Evolutionary conservation across 2,888 invertebrate genomes (phyloP).

Genomic region (Campoplex nolae): DNA sequence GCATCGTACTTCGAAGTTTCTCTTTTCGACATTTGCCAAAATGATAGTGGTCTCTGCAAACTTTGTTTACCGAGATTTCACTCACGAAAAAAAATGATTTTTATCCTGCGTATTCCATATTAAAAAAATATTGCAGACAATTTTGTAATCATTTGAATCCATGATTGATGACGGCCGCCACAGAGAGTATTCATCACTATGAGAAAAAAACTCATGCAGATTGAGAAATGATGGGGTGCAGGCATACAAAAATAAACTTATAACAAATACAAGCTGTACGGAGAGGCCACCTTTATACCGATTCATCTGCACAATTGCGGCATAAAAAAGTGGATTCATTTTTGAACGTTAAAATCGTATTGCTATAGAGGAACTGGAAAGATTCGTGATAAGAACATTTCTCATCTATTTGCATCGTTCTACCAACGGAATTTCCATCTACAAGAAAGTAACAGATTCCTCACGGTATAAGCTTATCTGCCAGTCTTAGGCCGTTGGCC

Average conservation of each 20-base stretch:
- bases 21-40: slow-evolving; percentile 58
- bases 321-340: not conserved
- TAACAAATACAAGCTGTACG: not conserved
- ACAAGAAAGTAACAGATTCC: slow-evolving; percentile 49
- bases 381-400: slow-evolving; percentile 18
- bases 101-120: not conserved
- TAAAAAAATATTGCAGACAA: not conserved
- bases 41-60: slow-evolving; percentile 39
- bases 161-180: too few relatives aligned
- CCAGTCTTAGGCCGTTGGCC: slow-evolving; percentile 24
- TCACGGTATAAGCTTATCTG: slow-evolving; percentile 42
- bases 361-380: not conserved
- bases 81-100: not conserved
- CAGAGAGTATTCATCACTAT: too few relatives aligned
- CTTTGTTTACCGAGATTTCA: slow-evolving; percentile 51
- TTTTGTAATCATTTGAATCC: not conserved
- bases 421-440: slow-evolving; percentile 45
- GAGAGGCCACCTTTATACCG: not conserved
- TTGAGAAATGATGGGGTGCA: not conserved
- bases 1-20: slow-evolving; percentile 45
- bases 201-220: not conserved
- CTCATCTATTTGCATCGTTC: not conserved
- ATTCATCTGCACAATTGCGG: not conserved
- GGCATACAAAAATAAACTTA: not conserved
- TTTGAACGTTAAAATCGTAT: not conserved